Percentiles rank a stretch among this genome's conserved stretches.
These are phyloP conservation scores for Propithecus deckenii DNA, from an alignment of 2,797 vertebrate species.

Conservation along the genomic window DNA sequence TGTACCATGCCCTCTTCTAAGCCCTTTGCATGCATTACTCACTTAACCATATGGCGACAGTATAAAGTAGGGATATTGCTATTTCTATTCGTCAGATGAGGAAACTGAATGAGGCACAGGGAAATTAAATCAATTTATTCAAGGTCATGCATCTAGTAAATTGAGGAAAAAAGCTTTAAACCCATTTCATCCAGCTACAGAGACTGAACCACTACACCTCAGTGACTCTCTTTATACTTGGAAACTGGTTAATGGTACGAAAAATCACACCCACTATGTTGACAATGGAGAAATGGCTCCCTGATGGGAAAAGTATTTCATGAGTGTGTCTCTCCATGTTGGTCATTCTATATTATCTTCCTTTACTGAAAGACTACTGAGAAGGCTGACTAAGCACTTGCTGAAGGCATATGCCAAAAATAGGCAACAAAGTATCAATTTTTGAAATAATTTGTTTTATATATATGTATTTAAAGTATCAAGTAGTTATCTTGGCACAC, in stretches of 20 bases:
- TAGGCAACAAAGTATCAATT: neutral
- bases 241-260: neutral
- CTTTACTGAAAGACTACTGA: neutral
- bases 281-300: neutral
- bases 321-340: neutral
- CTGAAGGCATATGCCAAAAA: neutral
- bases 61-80: neutral
- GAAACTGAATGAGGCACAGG: neutral
- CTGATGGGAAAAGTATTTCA: neutral
- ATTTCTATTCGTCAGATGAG: neutral
- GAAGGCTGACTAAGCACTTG: neutral
- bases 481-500: neutral
- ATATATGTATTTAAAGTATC: neutral
- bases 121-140: neutral
- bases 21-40: neutral
- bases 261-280: neutral
- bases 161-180: neutral
- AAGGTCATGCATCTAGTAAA: neutral
- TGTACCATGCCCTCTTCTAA: neutral
- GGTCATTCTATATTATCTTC: neutral
- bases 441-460: neutral
- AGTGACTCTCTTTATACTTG: neutral
- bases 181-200: neutral
- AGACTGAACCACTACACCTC: neutral
- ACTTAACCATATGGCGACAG: neutral